A percentile compares a stretch with the other conserved stretches of the same genome.
Evolutionary conservation across 2,797 vertebrate species (phyloP).

Genomic region (Gadopsis marmoratus): DNA sequence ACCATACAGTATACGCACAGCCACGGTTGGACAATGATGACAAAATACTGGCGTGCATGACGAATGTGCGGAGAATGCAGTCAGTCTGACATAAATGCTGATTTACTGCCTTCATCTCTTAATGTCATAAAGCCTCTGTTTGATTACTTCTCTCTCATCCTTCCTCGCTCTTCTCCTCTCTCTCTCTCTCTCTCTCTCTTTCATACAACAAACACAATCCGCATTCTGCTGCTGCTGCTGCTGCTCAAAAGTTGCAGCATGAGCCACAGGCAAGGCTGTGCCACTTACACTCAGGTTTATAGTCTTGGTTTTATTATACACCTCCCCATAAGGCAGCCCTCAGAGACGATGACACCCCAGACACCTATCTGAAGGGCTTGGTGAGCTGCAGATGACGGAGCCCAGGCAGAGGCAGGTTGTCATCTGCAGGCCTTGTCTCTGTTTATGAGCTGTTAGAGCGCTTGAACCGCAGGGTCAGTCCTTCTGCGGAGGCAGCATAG

Average conservation of each 20-base stretch:
- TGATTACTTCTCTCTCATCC: slow-evolving; percentile 32
- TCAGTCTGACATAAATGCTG: slow-evolving; percentile 46
- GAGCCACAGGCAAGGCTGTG: slow-evolving; percentile 69
- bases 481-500: slow-evolving; percentile 64
- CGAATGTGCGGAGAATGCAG: slow-evolving; percentile 33
- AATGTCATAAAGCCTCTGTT: slow-evolving; percentile 49
- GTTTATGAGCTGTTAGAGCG: slow-evolving; percentile 80
- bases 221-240: slow-evolving; percentile 27
- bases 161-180: background rate
- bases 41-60: slow-evolving; percentile 12
- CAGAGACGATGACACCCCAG: slow-evolving; percentile 78
- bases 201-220: slow-evolving; percentile 20
- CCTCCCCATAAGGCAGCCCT: slow-evolving; percentile 78
- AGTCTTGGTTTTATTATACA: slow-evolving; percentile 77
- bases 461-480: slow-evolving; percentile 75
- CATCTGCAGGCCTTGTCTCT: slow-evolving; percentile 76
- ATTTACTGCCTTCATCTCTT: slow-evolving; percentile 60
- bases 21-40: slow-evolving; percentile 28
- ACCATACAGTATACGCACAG: background rate
- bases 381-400: slow-evolving; percentile 74
- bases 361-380: slow-evolving; percentile 79
- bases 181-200: background rate
- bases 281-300: slow-evolving; percentile 79
- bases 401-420: slow-evolving; percentile 73
- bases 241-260: slow-evolving; percentile 65